phyloP scores from a whole-genome alignment of 2,113 vertebrate genomes.

The Hemiscyllium ocellatum region DNA sequence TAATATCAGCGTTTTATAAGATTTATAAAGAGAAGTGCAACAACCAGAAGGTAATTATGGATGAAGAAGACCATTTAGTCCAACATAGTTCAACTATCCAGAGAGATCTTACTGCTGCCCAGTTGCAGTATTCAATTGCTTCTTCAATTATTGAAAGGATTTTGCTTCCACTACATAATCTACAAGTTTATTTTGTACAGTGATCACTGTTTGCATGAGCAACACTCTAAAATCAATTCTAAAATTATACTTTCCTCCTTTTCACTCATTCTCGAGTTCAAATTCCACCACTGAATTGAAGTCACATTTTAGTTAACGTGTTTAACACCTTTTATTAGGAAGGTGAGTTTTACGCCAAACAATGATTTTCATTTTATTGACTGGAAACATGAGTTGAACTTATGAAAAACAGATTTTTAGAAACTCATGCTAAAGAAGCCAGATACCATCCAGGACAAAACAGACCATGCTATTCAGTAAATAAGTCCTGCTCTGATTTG shows the following conservation, averaged over 20 bases:
- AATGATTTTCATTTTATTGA: too few relatives aligned
- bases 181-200: neutral
- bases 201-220: neutral
- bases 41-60: neutral
- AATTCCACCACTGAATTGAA: neutral
- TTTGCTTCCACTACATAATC: neutral
- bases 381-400: too few relatives aligned
- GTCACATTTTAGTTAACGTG: neutral
- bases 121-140: neutral
- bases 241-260: neutral
- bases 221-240: neutral
- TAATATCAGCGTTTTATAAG: neutral
- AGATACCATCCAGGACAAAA: too few relatives aligned
- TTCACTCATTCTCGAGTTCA: neutral
- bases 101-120: neutral
- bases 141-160: neutral
- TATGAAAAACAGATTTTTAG: too few relatives aligned
- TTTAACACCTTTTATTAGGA: neutral
- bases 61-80: neutral
- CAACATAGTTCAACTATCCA: neutral
- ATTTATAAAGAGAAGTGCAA: slow-evolving; percentile 12
- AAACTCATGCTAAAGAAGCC: too few relatives aligned
- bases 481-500: too few relatives aligned
- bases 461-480: too few relatives aligned
- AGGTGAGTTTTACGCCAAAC: too few relatives aligned